Percentiles rank a stretch among this genome's conserved stretches.
phyloP scores from a whole-genome alignment of 2,113 vertebrate species.

The Suncus etruscus region DNA sequence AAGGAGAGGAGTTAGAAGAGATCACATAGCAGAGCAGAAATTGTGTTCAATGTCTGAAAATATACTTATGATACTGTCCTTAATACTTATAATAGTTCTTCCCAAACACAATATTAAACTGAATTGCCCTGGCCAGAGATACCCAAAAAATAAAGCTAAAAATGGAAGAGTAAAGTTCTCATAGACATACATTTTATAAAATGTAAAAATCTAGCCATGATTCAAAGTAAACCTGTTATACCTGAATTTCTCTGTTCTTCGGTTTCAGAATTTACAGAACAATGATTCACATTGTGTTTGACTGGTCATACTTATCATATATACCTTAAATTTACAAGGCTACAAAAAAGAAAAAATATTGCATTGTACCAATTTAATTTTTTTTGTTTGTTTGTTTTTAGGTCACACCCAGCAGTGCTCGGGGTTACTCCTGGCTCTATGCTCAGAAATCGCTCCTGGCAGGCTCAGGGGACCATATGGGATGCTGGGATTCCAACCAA shows the following conservation, averaged over 20 bases:
- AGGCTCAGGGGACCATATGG: no score
- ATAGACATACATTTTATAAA: not conserved
- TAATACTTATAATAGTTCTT: not conserved
- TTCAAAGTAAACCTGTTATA: constrained; percentile 28
- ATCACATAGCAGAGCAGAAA: not conserved
- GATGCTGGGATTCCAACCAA: no score
- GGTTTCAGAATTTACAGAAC: constrained; percentile 50
- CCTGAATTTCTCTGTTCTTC: constrained; percentile 13
- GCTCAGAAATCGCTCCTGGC: no score
- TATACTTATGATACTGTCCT: not conserved
- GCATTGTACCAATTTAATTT: no score
- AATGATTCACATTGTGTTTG: not conserved
- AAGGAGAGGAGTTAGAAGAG: not conserved
- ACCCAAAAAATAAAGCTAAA: not conserved
- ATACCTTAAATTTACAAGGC: not conserved
- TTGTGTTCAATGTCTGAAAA: not conserved
- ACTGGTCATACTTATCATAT: no score
- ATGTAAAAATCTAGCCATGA: constrained; percentile 36
- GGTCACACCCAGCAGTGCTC: no score
- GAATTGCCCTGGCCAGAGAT: not conserved
- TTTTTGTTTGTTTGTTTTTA: no score
- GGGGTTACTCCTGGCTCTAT: no score
- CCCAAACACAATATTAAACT: not conserved
- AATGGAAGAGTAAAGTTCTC: not conserved
- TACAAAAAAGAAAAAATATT: not conserved